Percentiles rank a stretch among this genome's conserved stretches.
phyloP scores from a whole-genome alignment of 2,113 vertebrate species.

The Sylvietta virens region DNA sequence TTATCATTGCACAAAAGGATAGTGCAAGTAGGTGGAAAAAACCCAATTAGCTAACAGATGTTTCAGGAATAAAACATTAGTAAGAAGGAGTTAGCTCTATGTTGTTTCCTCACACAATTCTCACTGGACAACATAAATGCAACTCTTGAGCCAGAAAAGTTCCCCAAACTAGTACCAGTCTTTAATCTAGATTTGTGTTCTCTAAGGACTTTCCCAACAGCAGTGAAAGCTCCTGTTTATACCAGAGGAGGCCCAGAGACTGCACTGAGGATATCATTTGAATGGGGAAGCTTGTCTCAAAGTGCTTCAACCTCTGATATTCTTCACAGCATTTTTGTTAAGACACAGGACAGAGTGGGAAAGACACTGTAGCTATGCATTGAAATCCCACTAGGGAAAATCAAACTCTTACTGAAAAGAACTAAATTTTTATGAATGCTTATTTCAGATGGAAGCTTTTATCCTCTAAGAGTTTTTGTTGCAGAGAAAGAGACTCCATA shows the following conservation, averaged over 20 bases:
- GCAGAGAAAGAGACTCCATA: background rate
- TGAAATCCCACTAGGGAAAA: constrained; percentile 32
- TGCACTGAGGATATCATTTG: background rate
- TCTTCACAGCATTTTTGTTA: background rate
- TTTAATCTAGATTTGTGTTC: background rate
- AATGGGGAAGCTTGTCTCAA: background rate
- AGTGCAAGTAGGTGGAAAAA: background rate
- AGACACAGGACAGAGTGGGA: background rate
- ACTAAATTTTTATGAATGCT: constrained; percentile 17
- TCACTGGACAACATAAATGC: background rate
- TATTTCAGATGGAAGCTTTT: constrained; percentile 45
- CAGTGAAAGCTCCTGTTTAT: background rate
- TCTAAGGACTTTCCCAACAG: background rate
- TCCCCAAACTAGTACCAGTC: background rate
- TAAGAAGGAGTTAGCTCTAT: background rate
- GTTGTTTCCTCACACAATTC: background rate
- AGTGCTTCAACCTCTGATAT: background rate
- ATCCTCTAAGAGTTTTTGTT: constrained; percentile 36
- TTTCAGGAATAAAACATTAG: background rate
- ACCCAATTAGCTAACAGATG: background rate
- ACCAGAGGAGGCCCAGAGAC: background rate
- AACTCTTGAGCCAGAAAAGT: background rate
- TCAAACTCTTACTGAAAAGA: constrained; percentile 23
- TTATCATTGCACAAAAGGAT: background rate
- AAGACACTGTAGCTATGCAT: background rate